Evolutionary conservation across 2,888 invertebrate genomes (phyloP).

Genomic region (Monopis laevigella): DNA sequence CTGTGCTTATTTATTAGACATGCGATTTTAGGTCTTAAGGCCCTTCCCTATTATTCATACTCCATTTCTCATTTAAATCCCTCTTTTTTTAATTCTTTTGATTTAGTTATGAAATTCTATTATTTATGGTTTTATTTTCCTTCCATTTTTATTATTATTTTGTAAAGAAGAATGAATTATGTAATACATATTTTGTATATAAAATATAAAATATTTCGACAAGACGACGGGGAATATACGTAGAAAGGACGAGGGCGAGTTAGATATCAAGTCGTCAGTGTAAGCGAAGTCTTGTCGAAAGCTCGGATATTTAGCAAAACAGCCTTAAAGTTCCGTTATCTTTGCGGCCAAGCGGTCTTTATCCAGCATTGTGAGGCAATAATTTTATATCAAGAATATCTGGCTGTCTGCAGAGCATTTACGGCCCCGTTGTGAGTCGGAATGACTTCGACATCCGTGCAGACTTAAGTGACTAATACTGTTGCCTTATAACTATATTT

Average conservation of each 20-base stretch:
- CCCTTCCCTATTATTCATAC: no score
- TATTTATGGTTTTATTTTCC: slow-evolving; percentile 6
- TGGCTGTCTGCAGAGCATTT: slow-evolving; percentile 12
- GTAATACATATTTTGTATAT: no score
- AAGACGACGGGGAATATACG: no score
- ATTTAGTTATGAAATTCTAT: slow-evolving; percentile 6
- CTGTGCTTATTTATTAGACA: no score
- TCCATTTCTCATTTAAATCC: slow-evolving; percentile 8
- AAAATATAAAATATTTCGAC: no score
- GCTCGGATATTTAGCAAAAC: slow-evolving; percentile 10
- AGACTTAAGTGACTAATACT: slow-evolving; percentile 7
- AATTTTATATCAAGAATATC: slow-evolving; percentile 14
- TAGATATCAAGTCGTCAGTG: slow-evolving; percentile 3
- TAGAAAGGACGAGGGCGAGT: no score
- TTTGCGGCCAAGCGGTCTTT: slow-evolving; percentile 24
- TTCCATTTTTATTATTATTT: neutral
- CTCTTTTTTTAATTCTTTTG: slow-evolving; percentile 1
- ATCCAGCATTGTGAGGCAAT: slow-evolving; percentile 27
- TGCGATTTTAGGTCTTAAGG: no score
- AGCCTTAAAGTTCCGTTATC: slow-evolving; percentile 10
- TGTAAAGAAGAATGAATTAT: no score
- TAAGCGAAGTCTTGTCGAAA: slow-evolving; percentile 3
- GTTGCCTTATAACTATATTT: no score
- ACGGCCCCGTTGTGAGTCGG: slow-evolving; percentile 1
- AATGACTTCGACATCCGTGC: neutral